These are phyloP conservation scores for Sterrhoptilus dennistouni DNA, from an alignment of 2,113 vertebrate species.

Conservation along the genomic window DNA sequence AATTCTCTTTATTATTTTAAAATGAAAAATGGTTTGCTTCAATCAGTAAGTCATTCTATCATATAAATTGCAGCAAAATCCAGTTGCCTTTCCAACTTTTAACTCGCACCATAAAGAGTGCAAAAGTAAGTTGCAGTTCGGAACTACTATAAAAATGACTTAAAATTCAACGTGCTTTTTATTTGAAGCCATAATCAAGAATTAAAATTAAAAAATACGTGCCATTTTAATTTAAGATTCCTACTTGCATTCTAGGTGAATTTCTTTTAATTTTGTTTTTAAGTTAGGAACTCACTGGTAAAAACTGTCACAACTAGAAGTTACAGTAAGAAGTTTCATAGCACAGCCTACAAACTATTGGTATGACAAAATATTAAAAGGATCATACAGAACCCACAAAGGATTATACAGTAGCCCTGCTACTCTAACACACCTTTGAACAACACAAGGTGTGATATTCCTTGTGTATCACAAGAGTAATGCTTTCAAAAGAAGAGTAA, in stretches of 20 bases:
- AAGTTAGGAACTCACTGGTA: background rate
- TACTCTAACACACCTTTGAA: background rate
- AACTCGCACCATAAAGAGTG: background rate
- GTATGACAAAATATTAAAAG: background rate
- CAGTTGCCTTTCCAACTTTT: background rate
- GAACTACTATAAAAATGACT: background rate
- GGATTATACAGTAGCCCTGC: no score
- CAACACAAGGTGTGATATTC: background rate
- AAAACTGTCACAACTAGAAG: background rate
- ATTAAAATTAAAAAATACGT: background rate
- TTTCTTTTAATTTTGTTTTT: background rate
- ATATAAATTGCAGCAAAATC: background rate
- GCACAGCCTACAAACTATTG: background rate
- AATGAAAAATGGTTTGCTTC: background rate
- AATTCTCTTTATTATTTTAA: background rate
- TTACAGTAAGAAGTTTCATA: background rate
- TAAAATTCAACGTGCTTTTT: background rate
- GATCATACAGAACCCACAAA: background rate
- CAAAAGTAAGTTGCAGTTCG: background rate
- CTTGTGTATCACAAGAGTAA: background rate
- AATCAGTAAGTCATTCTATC: background rate
- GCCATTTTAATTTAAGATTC: background rate
- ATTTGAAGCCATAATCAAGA: background rate
- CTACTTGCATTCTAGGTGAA: background rate
- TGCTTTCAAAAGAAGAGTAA: background rate